Percentiles rank a stretch among this genome's conserved stretches.
These are phyloP conservation scores for Dufourea novaeangliae DNA, from an alignment of 1,140 invertebrate genomes.

Conservation along the genomic window DNA sequence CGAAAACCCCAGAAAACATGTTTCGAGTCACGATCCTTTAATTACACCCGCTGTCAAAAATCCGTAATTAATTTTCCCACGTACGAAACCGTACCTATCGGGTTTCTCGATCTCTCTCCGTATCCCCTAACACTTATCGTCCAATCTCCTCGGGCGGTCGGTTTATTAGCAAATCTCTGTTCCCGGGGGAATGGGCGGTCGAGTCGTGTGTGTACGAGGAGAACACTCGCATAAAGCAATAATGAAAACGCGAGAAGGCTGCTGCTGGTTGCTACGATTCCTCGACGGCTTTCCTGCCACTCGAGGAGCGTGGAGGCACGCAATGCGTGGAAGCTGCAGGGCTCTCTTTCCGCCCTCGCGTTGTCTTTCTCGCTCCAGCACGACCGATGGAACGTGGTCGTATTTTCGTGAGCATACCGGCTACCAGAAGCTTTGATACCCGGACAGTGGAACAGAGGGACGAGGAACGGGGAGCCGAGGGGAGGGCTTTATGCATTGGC, in stretches of 20 bases:
- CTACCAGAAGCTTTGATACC: slow-evolving; percentile 27
- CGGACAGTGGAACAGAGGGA: not conserved
- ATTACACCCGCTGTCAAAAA: not conserved
- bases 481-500: slow-evolving; percentile 61
- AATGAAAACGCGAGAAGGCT: slow-evolving; percentile 40
- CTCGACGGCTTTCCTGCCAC: slow-evolving; percentile 30
- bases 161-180: slow-evolving; percentile 55
- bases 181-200: slow-evolving; percentile 36
- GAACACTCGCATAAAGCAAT: slow-evolving; percentile 46
- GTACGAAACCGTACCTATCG: slow-evolving; percentile 17
- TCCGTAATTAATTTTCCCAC: slow-evolving; percentile 31
- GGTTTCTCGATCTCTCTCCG: slow-evolving; percentile 11
- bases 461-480: slow-evolving; percentile 7
- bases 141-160: slow-evolving; percentile 37
- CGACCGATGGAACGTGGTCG: slow-evolving; percentile 23
- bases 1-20: not conserved
- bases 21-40: not conserved
- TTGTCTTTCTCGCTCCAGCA: slow-evolving; percentile 8
- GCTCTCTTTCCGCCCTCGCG: slow-evolving; percentile 24
- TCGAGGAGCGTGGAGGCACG: slow-evolving; percentile 24
- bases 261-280: slow-evolving; percentile 40
- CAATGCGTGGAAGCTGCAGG: slow-evolving; percentile 27
- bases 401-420: slow-evolving; percentile 33
- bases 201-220: slow-evolving; percentile 21
- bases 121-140: slow-evolving; percentile 7